Base-by-base conservation (phyloP, 35 echinoderm and acorn worm species). In the Chiridota heheva region DNA sequence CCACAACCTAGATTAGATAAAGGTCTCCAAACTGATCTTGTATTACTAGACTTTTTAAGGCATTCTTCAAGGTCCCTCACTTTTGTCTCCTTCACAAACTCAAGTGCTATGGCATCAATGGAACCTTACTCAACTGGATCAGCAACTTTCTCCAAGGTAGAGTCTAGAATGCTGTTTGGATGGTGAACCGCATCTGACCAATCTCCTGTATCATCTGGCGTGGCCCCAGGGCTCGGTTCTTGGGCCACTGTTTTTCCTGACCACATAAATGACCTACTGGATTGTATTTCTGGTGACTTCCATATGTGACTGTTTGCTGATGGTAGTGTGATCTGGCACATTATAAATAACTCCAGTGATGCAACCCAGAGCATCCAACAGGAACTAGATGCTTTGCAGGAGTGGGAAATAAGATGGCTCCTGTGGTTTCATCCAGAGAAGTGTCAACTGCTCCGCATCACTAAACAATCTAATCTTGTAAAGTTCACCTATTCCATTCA, bases 331-430 rank as follows among this genome's bases (percentile, higher is more conserved):
- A n/a, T n/a, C n/a, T n/a, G n/a, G n/a, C n/a, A n/a, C n/a, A n/a
- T n/a, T n/a, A n/a, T n/a, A n/a, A n/a, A n/a, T n/a, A n/a, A n/a
- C n/a, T n/a, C n/a, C n/a, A n/a, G n/a, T n/a, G n/a, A n/a, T n/a
- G n/a, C n/a, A n/a, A n/a, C n/a, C n/a, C n/a, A n/a, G n/a, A n/a
- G n/a, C n/a, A n/a, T n/a, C n/a, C n/a, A n/a, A n/a, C n/a, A n/a
- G n/a, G n/a, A n/a, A n/a, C n/a, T 81, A 2, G 44, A 81, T 38
- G 45, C 77, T 41, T 22, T 81, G 49, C 77, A 81, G 77, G 33
- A 81, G 58, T 81, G 77, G 59, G 77, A 81, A 35, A 28, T 0
- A 60, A 81, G 67, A 57, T 81, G 77, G 77, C 40, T 81, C 17
- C 63, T 73, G 66, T 43, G 47, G 67, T 83, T n/a, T n/a, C n/a